These are phyloP conservation scores for Ephydatia muelleri DNA, from an alignment of 37 sponge, comb jelly and placozoan species.

Conservation along the genomic window DNA sequence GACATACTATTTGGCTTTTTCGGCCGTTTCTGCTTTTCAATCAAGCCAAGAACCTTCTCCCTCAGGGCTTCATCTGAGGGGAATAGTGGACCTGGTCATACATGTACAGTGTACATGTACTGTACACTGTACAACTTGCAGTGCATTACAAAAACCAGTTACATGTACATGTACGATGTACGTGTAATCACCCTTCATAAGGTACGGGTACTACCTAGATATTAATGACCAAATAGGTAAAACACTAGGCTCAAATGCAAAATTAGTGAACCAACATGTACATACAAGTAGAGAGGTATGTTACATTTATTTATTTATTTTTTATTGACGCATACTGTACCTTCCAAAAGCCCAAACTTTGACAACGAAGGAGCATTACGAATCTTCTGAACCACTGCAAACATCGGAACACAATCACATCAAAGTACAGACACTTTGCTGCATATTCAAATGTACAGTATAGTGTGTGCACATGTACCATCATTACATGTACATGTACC, in stretches of 20 bases:
- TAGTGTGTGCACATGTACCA: neutral
- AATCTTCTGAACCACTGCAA: constrained; percentile 57
- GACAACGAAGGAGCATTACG: constrained; percentile 44
- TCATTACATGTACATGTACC: too few relatives aligned
- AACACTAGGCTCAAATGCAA: too few relatives aligned
- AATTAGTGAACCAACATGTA: too few relatives aligned
- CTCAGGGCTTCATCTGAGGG: constrained; percentile 52
- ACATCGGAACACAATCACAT: neutral
- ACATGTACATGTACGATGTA: constrained; percentile 15
- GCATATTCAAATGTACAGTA: neutral
- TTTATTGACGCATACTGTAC: too few relatives aligned
- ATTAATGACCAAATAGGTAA: too few relatives aligned
- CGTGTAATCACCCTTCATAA: too few relatives aligned
- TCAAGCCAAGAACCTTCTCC: constrained; percentile 12
- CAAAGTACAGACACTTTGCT: neutral
- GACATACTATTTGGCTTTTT: neutral
- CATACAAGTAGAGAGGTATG: too few relatives aligned
- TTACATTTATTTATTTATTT: neutral
- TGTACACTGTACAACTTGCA: neutral
- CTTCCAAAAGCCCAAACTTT: constrained; percentile 39
- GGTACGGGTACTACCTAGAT: too few relatives aligned
- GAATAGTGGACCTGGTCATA: too few relatives aligned
- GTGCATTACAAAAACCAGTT: too few relatives aligned
- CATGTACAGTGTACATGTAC: too few relatives aligned
- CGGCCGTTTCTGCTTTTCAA: constrained; percentile 40